Conservation (phyloP, 23 tunicate species). For the Botrylloides violaceus region DNA sequence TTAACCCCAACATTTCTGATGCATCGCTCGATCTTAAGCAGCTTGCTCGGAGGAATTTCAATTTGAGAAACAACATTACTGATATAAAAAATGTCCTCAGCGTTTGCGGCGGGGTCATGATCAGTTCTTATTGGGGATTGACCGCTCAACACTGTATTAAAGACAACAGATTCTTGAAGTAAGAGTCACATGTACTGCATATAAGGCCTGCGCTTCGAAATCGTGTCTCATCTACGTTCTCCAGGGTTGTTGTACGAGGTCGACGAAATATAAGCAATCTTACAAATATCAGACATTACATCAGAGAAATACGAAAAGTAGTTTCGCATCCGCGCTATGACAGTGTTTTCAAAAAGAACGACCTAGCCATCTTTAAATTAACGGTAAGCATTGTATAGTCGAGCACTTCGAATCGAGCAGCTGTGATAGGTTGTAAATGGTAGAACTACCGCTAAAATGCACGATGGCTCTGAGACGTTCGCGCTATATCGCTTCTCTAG, state of each 20-base stretch:
- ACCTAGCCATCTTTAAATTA: slow-evolving; percentile 34
- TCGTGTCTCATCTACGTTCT: no score
- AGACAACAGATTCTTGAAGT: slow-evolving; percentile 8
- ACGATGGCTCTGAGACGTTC: no score
- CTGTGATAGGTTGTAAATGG: neutral
- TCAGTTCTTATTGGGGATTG: slow-evolving; percentile 4
- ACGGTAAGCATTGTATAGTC: slow-evolving; percentile 20
- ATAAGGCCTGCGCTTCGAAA: neutral
- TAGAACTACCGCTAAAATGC: neutral
- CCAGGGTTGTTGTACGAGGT: slow-evolving; percentile 14
- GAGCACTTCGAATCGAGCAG: no score
- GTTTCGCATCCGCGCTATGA: slow-evolving; percentile 46
- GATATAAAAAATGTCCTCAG: neutral
- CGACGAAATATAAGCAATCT: neutral
- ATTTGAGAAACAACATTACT: slow-evolving; percentile 14
- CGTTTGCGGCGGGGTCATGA: slow-evolving; percentile 17
- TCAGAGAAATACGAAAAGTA: slow-evolving; percentile 2
- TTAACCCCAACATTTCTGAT: slow-evolving; percentile 17
- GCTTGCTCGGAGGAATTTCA: slow-evolving; percentile 7
- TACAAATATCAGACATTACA: neutral
- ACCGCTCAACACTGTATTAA: slow-evolving; percentile 14
- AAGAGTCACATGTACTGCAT: neutral
- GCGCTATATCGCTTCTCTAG: no score
- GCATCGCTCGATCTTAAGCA: neutral
- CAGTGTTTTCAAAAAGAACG: slow-evolving; percentile 44